phyloP scores from a whole-genome alignment of 1,140 invertebrate genomes.

The Atta texana region DNA sequence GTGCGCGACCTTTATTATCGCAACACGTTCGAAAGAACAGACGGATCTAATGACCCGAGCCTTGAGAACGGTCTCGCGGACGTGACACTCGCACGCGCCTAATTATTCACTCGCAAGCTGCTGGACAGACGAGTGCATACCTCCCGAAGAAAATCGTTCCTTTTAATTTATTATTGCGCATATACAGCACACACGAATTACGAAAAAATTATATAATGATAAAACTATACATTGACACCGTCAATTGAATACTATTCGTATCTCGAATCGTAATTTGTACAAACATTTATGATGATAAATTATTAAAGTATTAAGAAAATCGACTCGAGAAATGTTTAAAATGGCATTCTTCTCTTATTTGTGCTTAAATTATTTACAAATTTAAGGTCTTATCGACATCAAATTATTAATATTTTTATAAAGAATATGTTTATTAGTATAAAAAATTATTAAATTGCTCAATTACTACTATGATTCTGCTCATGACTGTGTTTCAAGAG shows the following conservation, averaged over 20 bases:
- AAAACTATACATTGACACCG: background rate
- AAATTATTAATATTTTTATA: too few relatives aligned
- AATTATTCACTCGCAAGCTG: slow-evolving; percentile 57
- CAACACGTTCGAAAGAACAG: slow-evolving; percentile 65
- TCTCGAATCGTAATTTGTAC: background rate
- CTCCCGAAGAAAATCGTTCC: slow-evolving; percentile 9
- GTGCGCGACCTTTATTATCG: slow-evolving; percentile 63
- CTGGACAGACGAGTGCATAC: background rate
- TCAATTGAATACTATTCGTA: background rate
- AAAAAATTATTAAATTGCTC: too few relatives aligned
- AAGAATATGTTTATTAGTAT: too few relatives aligned
- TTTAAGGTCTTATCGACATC: too few relatives aligned
- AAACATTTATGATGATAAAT: background rate
- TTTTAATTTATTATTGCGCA: slow-evolving; percentile 33
- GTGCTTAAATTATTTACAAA: too few relatives aligned
- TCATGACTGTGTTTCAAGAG: too few relatives aligned
- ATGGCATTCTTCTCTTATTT: too few relatives aligned
- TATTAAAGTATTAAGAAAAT: background rate
- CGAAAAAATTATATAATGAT: background rate
- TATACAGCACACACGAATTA: background rate
- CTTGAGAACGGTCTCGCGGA: slow-evolving; percentile 60
- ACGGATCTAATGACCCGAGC: slow-evolving; percentile 65
- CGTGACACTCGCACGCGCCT: slow-evolving; percentile 54
- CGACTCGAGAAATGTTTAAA: too few relatives aligned
- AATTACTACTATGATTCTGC: too few relatives aligned